phyloP scores from a whole-genome alignment of 2,113 vertebrate species.

The Chloroceryle aenea region DNA sequence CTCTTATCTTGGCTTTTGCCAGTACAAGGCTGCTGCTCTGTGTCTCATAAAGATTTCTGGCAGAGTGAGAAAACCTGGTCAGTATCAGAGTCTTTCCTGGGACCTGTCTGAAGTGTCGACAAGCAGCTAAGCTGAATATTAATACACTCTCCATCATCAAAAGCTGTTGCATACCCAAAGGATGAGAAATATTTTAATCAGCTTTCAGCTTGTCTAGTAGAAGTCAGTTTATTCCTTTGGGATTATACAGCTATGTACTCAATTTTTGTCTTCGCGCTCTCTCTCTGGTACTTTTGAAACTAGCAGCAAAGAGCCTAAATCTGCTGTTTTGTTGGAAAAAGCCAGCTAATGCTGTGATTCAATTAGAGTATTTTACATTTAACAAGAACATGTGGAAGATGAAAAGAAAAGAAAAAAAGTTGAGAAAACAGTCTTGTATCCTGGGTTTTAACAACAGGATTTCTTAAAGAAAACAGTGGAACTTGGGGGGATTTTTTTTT shows the following conservation, averaged over 20 bases:
- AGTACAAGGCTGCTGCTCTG: constrained; percentile 50
- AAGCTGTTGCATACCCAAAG: constrained; percentile 82
- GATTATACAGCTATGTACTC: constrained; percentile 69
- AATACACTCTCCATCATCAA: constrained; percentile 82
- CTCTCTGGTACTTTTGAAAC: constrained; percentile 48
- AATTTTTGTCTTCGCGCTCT: constrained; percentile 34
- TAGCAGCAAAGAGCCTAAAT: constrained; percentile 43
- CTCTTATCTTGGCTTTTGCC: constrained; percentile 62
- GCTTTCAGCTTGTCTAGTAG: constrained; percentile 77
- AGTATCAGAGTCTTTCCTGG: constrained; percentile 76
- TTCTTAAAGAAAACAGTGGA: neutral
- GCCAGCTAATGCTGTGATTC: constrained; percentile 48
- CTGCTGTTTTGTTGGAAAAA: constrained; percentile 43
- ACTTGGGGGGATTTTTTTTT: neutral
- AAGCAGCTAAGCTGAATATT: constrained; percentile 81
- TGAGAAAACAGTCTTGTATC: neutral
- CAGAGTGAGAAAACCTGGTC: constrained; percentile 77
- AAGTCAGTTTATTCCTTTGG: constrained; percentile 76
- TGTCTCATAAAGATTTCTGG: constrained; percentile 74
- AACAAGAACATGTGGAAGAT: neutral
- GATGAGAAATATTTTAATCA: constrained; percentile 84
- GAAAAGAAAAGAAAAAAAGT: neutral
- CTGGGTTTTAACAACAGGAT: neutral
- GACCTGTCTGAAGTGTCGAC: constrained; percentile 79
- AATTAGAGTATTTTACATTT: constrained; percentile 42